A percentile compares a stretch with the other conserved stretches of the same genome.
phyloP scores from a whole-genome alignment of 2,797 vertebrate species.

The Lates japonicus region DNA sequence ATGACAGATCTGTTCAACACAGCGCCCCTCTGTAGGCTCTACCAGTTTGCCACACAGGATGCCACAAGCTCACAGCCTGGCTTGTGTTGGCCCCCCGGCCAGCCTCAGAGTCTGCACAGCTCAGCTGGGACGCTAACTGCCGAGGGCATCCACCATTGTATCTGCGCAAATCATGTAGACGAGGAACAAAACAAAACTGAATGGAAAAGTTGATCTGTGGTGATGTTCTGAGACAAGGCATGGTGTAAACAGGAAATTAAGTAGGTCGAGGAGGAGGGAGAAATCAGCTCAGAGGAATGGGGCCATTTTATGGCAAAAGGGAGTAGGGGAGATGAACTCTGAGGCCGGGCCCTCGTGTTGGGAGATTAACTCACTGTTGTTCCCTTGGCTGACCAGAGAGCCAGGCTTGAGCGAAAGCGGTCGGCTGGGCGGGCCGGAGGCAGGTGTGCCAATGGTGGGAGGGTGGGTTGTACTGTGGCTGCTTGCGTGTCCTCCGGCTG shows the following conservation, averaged over 20 bases:
- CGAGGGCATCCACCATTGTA: slow-evolving; percentile 89
- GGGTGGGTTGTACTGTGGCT: slow-evolving; percentile 59
- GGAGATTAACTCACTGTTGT: slow-evolving; percentile 88
- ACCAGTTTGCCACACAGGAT: slow-evolving; percentile 98
- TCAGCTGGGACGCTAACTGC: slow-evolving; percentile 91
- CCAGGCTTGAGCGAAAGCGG: slow-evolving; percentile 93
- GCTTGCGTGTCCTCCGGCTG: slow-evolving; percentile 72
- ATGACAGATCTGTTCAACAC: slow-evolving; percentile 5
- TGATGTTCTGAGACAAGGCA: slow-evolving; percentile 41
- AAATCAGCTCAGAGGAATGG: slow-evolving; percentile 63
- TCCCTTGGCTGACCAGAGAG: slow-evolving; percentile 84
- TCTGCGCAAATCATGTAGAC: slow-evolving; percentile 66
- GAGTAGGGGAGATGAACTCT: slow-evolving; percentile 52
- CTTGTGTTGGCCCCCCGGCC: slow-evolving; percentile 93
- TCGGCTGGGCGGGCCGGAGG: slow-evolving; percentile 80
- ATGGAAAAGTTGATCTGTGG: slow-evolving; percentile 35
- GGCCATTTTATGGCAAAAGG: slow-evolving; percentile 51
- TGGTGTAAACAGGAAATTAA: slow-evolving; percentile 52
- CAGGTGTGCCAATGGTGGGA: slow-evolving; percentile 35
- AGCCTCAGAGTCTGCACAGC: slow-evolving; percentile 92
- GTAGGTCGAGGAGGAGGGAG: slow-evolving; percentile 47
- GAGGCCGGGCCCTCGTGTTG: neutral
- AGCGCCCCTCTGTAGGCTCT: slow-evolving; percentile 40
- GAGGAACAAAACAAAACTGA: slow-evolving; percentile 22
- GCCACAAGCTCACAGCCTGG: slow-evolving; percentile 93